Conservation (phyloP, 2,113 vertebrate genomes). For the Tupaia chinensis region DNA sequence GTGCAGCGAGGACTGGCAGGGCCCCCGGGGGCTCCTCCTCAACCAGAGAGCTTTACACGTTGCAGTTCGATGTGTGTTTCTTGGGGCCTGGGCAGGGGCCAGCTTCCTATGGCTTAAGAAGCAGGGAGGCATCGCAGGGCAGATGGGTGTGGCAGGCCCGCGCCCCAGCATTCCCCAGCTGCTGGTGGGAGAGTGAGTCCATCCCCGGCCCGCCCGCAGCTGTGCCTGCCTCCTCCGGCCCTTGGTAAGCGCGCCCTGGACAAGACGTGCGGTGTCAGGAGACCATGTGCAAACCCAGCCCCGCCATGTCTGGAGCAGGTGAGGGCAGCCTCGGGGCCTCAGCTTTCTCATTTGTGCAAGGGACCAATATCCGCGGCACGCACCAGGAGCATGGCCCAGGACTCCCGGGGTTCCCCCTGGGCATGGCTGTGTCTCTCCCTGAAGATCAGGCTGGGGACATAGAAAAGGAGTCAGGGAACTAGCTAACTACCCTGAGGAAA, state of each 20-base stretch:
- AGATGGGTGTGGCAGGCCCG: rapidly evolving
- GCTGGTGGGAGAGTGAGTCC: too few species aligned
- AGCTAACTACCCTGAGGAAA: rapidly evolving
- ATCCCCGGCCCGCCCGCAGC: not conserved
- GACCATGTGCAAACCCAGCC: not conserved
- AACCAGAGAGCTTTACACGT: rapidly evolving
- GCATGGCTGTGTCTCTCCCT: not conserved
- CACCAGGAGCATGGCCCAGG: rapidly evolving
- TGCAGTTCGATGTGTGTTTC: not conserved
- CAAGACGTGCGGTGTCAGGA: not conserved
- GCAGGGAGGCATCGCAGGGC: rapidly evolving
- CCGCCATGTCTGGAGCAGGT: rapidly evolving
- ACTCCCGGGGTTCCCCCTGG: not conserved
- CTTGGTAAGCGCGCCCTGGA: too few species aligned
- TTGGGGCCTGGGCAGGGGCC: not conserved
- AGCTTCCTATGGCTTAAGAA: not conserved
- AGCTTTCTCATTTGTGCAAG: not conserved
- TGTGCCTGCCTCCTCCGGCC: not conserved
- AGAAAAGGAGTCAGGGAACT: not conserved
- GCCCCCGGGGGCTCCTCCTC: too few species aligned
- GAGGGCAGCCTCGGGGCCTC: not conserved
- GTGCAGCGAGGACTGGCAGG: not conserved
- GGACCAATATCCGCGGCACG: rapidly evolving
- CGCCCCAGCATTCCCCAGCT: too few species aligned
- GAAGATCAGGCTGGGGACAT: too few species aligned